Evolutionary conservation across 2,113 vertebrate genomes (phyloP), one percentile per base, ranked within the genome.

Genomic region (Pan paniscus): DNA sequence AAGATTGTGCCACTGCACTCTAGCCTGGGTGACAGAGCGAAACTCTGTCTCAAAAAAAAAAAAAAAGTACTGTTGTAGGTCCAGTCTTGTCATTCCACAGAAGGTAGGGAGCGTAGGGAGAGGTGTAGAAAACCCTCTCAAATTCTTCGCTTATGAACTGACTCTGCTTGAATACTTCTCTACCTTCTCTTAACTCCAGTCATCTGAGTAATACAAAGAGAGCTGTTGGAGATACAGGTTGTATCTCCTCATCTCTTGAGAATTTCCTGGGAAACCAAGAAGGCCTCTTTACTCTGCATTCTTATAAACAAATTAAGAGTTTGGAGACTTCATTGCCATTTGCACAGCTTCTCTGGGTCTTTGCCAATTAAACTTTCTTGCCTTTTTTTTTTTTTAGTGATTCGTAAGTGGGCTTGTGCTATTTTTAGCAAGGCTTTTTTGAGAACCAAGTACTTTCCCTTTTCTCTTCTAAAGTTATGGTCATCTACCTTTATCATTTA

Each of bases 381-480:
- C 14, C 11, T 13, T 64, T 64, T 30, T 70, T 70, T 70, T 73
- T 61, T 27, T 72, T 87, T 17, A 83, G 50, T 80, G 92, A 96
- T 76, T 90, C n/a, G 0, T 50, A 91, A 93, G 81, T 64, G 61
- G 94, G 52, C 35, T 80, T 87, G 48, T 70, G 61, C 75, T 95
- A 67, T 70, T 68, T 96, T 86, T 46, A 68, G 59, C 70, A 92
- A 27, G 23, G 13, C 27, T 90, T 50, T 84, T 84, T 88, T 67
- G 38, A 67, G 70, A 92, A 75, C 73, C 55, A 94, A 95, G 80
- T 35, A 90, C 22, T 67, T 93, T 52, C 32, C 75, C 23, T 85
- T 90, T 94, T 23, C 30, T 96, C 61, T 96, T 93, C 79, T 87
- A 79, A 96, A 90, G 52, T 90, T n/a, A 55, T 1, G 76, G 18